These are phyloP conservation scores for Geotrypetes seraphini DNA, from an alignment of 2,797 vertebrate genomes.

Conservation along the genomic window DNA sequence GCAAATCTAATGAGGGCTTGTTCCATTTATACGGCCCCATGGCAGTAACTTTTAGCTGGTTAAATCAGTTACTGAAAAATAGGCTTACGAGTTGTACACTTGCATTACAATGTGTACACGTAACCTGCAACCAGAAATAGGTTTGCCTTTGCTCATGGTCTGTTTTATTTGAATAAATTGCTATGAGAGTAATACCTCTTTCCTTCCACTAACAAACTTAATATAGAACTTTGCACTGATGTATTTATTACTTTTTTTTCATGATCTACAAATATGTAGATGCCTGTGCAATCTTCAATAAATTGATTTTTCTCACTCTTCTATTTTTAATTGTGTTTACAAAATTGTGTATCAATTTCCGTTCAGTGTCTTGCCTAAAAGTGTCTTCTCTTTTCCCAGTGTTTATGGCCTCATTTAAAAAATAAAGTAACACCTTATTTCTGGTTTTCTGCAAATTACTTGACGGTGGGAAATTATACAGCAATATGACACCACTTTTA, in stretches of 20 bases:
- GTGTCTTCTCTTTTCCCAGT: constrained; percentile 23
- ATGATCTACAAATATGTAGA: constrained; percentile 6
- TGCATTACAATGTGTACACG: too few species aligned
- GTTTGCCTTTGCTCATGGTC: constrained; percentile 1
- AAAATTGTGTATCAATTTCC: constrained; percentile 14
- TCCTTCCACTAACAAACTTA: constrained; percentile 22
- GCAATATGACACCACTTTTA: constrained; percentile 7
- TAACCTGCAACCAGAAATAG: constrained; percentile 11
- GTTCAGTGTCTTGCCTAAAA: constrained; percentile 41
- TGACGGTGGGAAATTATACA: not conserved
- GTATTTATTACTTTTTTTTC: constrained; percentile 35
- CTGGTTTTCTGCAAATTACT: constrained; percentile 12
- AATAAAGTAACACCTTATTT: constrained; percentile 14
- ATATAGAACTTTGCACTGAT: constrained; percentile 37
- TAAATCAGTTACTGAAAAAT: too few species aligned
- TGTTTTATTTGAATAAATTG: constrained; percentile 15
- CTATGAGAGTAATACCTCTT: constrained; percentile 9
- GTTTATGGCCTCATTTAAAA: constrained; percentile 17
- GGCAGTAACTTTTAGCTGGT: too few species aligned
- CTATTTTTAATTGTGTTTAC: constrained; percentile 27
- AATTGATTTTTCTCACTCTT: not conserved
- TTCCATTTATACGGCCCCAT: too few species aligned
- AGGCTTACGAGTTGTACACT: too few species aligned
- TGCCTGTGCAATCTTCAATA: constrained; percentile 19
- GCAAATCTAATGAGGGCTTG: too few species aligned